Evolutionary conservation across 2,113 vertebrate species (phyloP).

Genomic region (Ammospiza caudacuta): DNA sequence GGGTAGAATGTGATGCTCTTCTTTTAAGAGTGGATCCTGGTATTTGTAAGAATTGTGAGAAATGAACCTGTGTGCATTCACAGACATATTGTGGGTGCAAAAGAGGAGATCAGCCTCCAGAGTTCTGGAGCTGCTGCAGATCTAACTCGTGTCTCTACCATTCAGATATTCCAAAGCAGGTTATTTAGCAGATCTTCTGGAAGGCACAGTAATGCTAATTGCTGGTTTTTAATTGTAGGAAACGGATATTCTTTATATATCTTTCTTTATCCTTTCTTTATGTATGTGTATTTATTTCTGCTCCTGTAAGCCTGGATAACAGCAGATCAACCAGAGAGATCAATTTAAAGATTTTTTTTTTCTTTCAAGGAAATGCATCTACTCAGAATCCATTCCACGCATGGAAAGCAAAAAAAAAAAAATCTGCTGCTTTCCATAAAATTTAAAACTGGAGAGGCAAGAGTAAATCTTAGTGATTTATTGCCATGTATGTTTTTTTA

Average conservation of each 20-base stretch:
- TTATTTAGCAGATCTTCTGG: not conserved
- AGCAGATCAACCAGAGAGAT: not conserved
- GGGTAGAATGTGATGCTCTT: not conserved
- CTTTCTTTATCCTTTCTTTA: too few species aligned
- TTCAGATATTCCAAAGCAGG: not conserved
- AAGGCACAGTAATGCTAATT: not conserved
- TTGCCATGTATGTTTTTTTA: not conserved
- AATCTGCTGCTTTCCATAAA: not conserved
- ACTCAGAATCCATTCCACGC: not conserved
- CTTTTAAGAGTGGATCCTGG: not conserved
- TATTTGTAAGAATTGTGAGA: not conserved
- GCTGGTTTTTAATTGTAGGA: not conserved
- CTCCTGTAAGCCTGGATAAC: not conserved
- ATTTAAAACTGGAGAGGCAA: not conserved
- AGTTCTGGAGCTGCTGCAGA: not conserved
- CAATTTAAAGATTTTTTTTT: not conserved
- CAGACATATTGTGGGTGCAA: not conserved
- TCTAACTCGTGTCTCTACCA: not conserved
- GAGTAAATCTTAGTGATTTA: conserved; percentile 26
- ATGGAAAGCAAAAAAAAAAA: not conserved
- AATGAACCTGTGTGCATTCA: not conserved
- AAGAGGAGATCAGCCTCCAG: not conserved
- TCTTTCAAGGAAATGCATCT: not conserved
- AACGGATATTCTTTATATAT: not conserved
- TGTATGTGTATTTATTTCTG: not conserved